Base-by-base conservation (phyloP, 2,888 invertebrate species). In the Coecobrya sp. region DNA sequence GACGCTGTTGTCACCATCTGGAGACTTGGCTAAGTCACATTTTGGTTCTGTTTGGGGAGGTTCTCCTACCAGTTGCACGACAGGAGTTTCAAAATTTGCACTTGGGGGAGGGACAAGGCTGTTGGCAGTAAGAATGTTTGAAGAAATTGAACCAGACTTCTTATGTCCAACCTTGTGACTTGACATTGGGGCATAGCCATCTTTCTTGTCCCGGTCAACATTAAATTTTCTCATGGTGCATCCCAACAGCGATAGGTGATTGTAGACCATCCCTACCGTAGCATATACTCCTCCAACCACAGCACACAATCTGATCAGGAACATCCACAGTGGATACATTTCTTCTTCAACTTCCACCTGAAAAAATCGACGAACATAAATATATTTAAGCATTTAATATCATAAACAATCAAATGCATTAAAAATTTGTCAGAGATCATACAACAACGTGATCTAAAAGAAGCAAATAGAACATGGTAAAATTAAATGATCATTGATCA, bases 211-310 rank as follows among this genome's bases (percentile, higher is more conserved):
- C n/a, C 59, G 22, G 4, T 79, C 70, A 13, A 16, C 13, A 36
- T 8, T 27, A 16, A 86, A 62, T 22, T 55, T 70, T 27, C 82
- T 52, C 45, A 92, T 30, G 36, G 86, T 70, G 73, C 94, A 93
- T 1, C 93, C 91, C 27, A 93, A 68, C 13, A 93, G 76, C 1
- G 94, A 94, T 52, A 94, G 52, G 68, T 94, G 94, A 55, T 93
- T 94, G 89, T 94, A 94, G 0, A 94, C 55, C 94, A 94, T 94
- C 70, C 94, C 94, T 4, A 94, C 94, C 16, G 98, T 98, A 25
- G 99, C 97, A 96, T 98, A 98, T 95, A 99, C 98, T 65, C 99
- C 99, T 94, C 99, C 98, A 76, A 99, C 97, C 68, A 99, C 97
- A 0, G 99, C 98, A 96, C 98, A 99, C 4, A 99, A 96, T 95